Percentiles rank a stretch among this genome's conserved stretches.
Evolutionary conservation across 1,140 invertebrate species (phyloP).

Genomic region (Oncopeltus fasciatus): DNA sequence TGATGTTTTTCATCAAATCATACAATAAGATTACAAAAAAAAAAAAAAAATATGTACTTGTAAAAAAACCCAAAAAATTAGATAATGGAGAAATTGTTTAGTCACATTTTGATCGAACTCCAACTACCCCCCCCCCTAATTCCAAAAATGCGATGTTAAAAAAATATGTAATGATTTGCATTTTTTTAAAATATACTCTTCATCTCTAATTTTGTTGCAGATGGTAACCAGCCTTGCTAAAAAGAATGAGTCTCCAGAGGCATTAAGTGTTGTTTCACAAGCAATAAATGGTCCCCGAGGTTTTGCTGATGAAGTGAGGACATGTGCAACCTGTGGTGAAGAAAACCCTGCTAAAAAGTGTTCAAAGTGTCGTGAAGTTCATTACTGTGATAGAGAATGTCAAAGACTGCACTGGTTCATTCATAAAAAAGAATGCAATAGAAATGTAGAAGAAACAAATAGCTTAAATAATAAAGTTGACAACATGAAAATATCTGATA

Average conservation of each 20-base stretch:
- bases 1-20: too few species aligned
- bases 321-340: slow-evolving; percentile 79
- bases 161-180: too few species aligned
- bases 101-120: too few species aligned
- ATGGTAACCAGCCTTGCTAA: slow-evolving; percentile 58
- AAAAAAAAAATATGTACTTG: too few species aligned
- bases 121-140: too few species aligned
- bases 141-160: too few species aligned
- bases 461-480: neutral
- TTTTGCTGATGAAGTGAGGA: slow-evolving; percentile 45
- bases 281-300: slow-evolving; percentile 76
- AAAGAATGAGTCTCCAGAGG: slow-evolving; percentile 43
- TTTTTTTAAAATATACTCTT: too few species aligned
- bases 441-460: slow-evolving; percentile 10
- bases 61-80: too few species aligned
- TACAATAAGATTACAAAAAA: too few species aligned
- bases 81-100: too few species aligned
- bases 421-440: slow-evolving; percentile 72
- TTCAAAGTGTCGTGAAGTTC: slow-evolving; percentile 83
- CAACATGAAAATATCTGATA: neutral
- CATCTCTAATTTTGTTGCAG: slow-evolving; percentile 29
- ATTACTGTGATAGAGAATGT: slow-evolving; percentile 88
- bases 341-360: slow-evolving; percentile 82
- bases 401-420: slow-evolving; percentile 91
- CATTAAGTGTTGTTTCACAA: slow-evolving; percentile 58